Conservation (phyloP, 2,888 invertebrate species). For the Pachymerium ferrugineum region DNA sequence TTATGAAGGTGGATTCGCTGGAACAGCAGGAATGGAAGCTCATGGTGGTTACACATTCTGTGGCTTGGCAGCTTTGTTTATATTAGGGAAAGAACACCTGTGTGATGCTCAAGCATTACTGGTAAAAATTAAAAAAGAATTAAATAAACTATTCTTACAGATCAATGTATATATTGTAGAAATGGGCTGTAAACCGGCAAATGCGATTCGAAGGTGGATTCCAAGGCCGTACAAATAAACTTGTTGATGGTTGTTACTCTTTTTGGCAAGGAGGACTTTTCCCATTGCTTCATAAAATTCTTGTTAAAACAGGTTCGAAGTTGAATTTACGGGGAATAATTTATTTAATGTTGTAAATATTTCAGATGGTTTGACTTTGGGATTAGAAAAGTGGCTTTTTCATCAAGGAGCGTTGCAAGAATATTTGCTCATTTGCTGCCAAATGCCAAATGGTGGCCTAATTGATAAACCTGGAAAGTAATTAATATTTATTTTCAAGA, state of each 20-base stretch:
- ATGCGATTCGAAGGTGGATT: slow-evolving; percentile 95
- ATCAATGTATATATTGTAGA: slow-evolving; percentile 41
- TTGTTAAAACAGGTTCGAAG: slow-evolving; percentile 53
- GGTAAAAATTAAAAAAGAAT: slow-evolving; percentile 41
- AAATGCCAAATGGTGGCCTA: slow-evolving; percentile 78
- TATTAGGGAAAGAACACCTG: slow-evolving; percentile 68
- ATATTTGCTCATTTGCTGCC: slow-evolving; percentile 89
- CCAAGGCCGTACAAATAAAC: slow-evolving; percentile 91
- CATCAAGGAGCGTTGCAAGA: slow-evolving; percentile 85
- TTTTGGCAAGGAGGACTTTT: slow-evolving; percentile 97
- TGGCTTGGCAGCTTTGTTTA: slow-evolving; percentile 80
- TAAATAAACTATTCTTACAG: neutral
- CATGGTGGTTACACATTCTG: slow-evolving; percentile 99
- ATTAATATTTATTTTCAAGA: slow-evolving; percentile 37
- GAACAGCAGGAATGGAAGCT: slow-evolving; percentile 89
- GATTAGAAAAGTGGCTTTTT: slow-evolving; percentile 61
- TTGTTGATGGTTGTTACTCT: slow-evolving; percentile 97
- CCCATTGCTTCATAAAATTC: slow-evolving; percentile 73
- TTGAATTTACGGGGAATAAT: neutral
- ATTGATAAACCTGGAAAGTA: slow-evolving; percentile 95
- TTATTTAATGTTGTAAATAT: neutral
- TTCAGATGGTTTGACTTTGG: slow-evolving; percentile 43
- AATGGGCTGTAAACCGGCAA: slow-evolving; percentile 86
- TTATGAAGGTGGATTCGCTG: slow-evolving; percentile 97
- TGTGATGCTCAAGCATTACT: slow-evolving; percentile 68